Evolutionary conservation across 2,113 vertebrate species (phyloP), one percentile per base, ranked within the genome.

Genomic region (Octodon degus): DNA sequence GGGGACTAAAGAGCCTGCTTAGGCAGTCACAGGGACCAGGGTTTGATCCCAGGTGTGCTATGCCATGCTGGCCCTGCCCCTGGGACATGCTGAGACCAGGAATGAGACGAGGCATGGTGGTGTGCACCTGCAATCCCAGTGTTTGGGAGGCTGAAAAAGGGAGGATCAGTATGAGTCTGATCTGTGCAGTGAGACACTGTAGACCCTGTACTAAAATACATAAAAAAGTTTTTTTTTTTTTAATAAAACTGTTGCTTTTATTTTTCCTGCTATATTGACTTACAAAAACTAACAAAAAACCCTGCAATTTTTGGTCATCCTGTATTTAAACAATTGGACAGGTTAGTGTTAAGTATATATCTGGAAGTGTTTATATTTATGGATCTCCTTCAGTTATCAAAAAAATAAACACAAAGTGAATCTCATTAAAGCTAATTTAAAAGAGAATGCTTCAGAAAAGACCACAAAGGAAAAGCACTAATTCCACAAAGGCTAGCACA

Each of bases 381-480:
- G 1, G 7, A 34, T 70, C 67, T 70, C 82, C 32, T 92, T 87
- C 19, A 91, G 24, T 82, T 90, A 65, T 34, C 62, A 91, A 96
- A 95, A 95, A 86, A 87, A 85, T 27, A 70, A 77, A 47, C 12
- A 96, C 14, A 25, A 2, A 88, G 20, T 37, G 37, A 83, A 92
- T 86, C 47, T 82, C 55, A 70, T 32, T 76, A 83, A 79, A 86
- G 70, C 5, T 27, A 4, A 58, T 76, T 90, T 96, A 7, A 77
- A 84, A 87, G 10, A 85, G 25, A 95, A 81, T 65, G 13, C 27
- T 58, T 80, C 65, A 82, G 67, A 79, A 94, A 90, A 89, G 22
- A 40, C 72, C 65, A 76, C 1, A 40, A 1, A 94, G 68, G 7
- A 85, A 88, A 95, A 60, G 0, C 22, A 74, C 0, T 82, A 9